Evolutionary conservation across 2,113 vertebrate species (phyloP).

Genomic region (Tupaia tana): DNA sequence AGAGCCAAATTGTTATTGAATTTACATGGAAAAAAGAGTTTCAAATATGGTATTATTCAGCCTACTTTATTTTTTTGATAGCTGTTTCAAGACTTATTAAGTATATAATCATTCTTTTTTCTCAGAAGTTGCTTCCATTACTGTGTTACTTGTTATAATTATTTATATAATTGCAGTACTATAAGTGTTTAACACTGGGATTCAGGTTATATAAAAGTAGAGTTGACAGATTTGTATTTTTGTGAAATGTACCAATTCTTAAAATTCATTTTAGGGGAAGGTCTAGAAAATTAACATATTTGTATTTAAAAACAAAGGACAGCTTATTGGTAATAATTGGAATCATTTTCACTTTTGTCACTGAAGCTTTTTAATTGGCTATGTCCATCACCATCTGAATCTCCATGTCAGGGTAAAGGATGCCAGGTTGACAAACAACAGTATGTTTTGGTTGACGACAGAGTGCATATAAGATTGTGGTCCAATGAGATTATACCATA

Average conservation of each 20-base stretch:
- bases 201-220: conserved; percentile 60
- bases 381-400: not conserved
- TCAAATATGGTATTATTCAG: conserved; percentile 51
- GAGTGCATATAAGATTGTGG: too few species aligned
- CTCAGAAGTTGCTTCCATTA: conserved; percentile 59
- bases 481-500: too few species aligned
- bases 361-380: conserved; percentile 55
- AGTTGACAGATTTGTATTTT: conserved; percentile 57
- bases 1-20: conserved; percentile 42
- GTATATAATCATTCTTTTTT: conserved; percentile 46
- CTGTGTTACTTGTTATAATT: conserved; percentile 46
- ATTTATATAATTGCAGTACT: conserved; percentile 65
- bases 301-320: conserved; percentile 51
- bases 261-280: conserved; percentile 47
- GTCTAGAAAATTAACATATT: conserved; percentile 35
- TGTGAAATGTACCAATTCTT: conserved; percentile 51
- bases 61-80: conserved; percentile 64
- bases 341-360: conserved; percentile 53
- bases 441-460: too few species aligned
- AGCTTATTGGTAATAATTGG: conserved; percentile 7
- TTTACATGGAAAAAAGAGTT: conserved; percentile 55
- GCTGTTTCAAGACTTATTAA: conserved; percentile 46
- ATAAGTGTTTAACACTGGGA: conserved; percentile 67
- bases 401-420: conserved; percentile 14
- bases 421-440: not conserved